A percentile compares a stretch with the other conserved stretches of the same genome.
Evolutionary conservation across 2,888 invertebrate species (phyloP).

Genomic region (Priapulus caudatus): DNA sequence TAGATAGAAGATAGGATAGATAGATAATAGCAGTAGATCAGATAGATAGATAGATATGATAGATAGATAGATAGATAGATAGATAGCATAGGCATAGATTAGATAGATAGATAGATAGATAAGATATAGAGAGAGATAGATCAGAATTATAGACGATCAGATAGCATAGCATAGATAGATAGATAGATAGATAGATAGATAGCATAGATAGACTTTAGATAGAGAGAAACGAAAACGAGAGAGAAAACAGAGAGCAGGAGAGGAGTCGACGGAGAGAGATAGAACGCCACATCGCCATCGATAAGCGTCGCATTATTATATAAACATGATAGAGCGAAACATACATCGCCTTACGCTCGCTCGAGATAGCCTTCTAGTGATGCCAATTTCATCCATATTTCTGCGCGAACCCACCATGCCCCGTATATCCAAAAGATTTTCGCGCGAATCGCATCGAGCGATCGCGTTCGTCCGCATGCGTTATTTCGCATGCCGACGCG

Average conservation of each 20-base stretch:
- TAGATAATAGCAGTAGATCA: not conserved
- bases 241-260: not conserved
- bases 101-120: not conserved
- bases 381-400: no score
- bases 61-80: not conserved
- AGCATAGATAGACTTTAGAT: not conserved
- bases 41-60: not conserved
- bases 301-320: no score
- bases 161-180: not conserved
- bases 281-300: no score
- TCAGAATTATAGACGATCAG: no score
- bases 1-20: not conserved
- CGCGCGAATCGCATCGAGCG: no score
- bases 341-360: no score
- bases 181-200: not conserved
- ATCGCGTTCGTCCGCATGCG: no score
- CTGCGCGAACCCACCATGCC: no score
- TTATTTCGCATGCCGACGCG: no score
- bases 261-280: not conserved
- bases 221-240: not conserved
- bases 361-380: no score
- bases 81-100: not conserved
- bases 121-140: not conserved
- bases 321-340: no score
- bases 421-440: no score